Conservation (phyloP, 2,113 vertebrate species). For the Silurus meridionalis region DNA sequence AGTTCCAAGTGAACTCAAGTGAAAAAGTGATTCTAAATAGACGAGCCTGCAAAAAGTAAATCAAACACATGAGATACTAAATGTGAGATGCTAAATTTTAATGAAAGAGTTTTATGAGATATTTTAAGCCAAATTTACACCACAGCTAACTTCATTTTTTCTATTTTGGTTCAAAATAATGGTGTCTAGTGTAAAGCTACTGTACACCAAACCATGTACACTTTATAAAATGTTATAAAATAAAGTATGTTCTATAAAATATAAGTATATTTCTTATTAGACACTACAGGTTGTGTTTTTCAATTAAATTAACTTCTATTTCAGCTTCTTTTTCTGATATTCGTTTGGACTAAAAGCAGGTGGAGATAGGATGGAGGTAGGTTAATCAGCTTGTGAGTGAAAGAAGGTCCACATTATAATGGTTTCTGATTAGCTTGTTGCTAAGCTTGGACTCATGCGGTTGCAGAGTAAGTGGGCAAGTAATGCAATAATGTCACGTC, state of each 20-base stretch:
- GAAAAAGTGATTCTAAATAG: not conserved
- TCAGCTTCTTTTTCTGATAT: not conserved
- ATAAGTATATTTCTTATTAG: not conserved
- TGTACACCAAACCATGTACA: not conserved
- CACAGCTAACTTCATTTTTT: no score
- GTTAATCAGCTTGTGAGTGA: slow-evolving; percentile 56
- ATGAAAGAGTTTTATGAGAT: not conserved
- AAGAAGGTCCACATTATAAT: slow-evolving; percentile 51
- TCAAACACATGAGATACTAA: not conserved
- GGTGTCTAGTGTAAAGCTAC: no score
- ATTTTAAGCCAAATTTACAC: no score
- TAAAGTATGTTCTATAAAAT: slow-evolving; percentile 22
- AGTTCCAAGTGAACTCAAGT: not conserved
- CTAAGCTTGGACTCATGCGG: not conserved
- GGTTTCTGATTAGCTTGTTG: slow-evolving; percentile 23
- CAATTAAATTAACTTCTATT: slow-evolving; percentile 45
- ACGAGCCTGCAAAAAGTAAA: no score
- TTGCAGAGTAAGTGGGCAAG: not conserved
- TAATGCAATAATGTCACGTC: slow-evolving; percentile 23
- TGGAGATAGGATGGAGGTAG: slow-evolving; percentile 38
- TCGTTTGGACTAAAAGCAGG: not conserved
- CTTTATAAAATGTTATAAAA: not conserved
- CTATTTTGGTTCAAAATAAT: no score
- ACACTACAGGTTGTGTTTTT: slow-evolving; percentile 10
- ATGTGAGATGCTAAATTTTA: not conserved